Base-by-base conservation (phyloP, 2,113 vertebrate species). In the Poeciliopsis turrubarensis region DNA sequence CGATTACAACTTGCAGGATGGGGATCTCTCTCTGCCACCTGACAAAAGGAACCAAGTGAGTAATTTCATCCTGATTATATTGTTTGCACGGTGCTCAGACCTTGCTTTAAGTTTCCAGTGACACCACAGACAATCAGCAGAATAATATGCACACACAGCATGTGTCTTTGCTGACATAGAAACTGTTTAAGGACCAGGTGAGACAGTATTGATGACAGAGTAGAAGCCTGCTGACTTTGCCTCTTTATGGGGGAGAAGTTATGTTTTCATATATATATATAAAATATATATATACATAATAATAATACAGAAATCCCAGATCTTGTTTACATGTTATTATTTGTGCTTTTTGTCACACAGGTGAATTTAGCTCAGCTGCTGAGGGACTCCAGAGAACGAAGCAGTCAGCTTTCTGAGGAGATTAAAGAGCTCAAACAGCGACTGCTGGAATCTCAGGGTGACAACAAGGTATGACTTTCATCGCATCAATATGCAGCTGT, bases 1-100 rank as follows among this genome's bases (percentile, higher is more conserved):
- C 34, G 70, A 75, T 37, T 66, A 1, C 89, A 80, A 73, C 85
- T 87, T 91, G 37, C 82, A 99, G 98, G 98, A 98, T 87, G 98
- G 98, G n/a, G 98, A 99, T 87, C 95, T 94, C 0, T 95, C 96
- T 2, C 93, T 99, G 85, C 97, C 98, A 0, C 98, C 97, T n/a
- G 97, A 99, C 79, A 99, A 97, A 88, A 96, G 97, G 68, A 98
- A 96, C 79, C 97, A 99, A 95, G 98, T 99, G 89, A 91, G 94
- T 76, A 3, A 34, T 65, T 85, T 60, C 61, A n/a, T 51, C 12
- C 32, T 51, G 60, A n/a, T 67, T 19, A 60, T 60, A 4, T 27
- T 31, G 12, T 47, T 76, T 4, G 0, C 0, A 0, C 11, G 37
- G 29, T 29, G 13, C 68, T 62, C 12, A 39, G 19, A 13, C 25